Evolutionary conservation across 1,140 invertebrate species (phyloP).

Genomic region (Caenorhabditis remanei): DNA sequence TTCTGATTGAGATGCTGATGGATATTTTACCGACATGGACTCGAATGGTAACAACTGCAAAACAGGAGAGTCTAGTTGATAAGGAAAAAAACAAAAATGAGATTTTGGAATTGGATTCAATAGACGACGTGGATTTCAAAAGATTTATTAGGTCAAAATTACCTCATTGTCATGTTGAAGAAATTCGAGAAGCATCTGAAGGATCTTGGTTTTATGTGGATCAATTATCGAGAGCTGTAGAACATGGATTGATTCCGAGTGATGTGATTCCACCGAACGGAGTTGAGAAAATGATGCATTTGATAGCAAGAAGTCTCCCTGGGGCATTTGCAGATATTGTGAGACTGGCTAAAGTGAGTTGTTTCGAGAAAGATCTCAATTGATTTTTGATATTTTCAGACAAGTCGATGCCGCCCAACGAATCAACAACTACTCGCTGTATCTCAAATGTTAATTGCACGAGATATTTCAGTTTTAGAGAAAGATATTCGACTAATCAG

Average conservation of each 20-base stretch:
- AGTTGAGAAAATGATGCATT: slow-evolving; percentile 37
- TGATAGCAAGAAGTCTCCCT: slow-evolving; percentile 22
- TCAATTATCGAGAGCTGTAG: slow-evolving; percentile 52
- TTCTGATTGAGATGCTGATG: slow-evolving; percentile 50
- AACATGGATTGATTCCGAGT: slow-evolving; percentile 37
- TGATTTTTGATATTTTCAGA: neutral
- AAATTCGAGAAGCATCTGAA: slow-evolving; percentile 53
- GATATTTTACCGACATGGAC: slow-evolving; percentile 60
- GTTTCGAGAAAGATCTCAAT: neutral
- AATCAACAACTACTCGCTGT: slow-evolving; percentile 14
- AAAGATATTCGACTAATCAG: neutral
- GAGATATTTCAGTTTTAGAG: slow-evolving; percentile 35
- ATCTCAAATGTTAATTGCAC: slow-evolving; percentile 26
- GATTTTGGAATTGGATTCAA: neutral
- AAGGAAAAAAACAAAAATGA: neutral
- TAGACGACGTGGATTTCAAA: slow-evolving; percentile 11
- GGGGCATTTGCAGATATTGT: slow-evolving; percentile 22
- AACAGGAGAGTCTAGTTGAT: neutral
- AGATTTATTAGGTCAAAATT: slow-evolving; percentile 51
- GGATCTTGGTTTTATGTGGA: slow-evolving; percentile 64
- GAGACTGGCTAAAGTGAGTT: neutral
- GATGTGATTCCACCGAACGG: slow-evolving; percentile 14
- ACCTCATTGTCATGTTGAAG: slow-evolving; percentile 59
- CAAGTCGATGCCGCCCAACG: slow-evolving; percentile 4
- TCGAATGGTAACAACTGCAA: slow-evolving; percentile 55